Conservation (phyloP, 2,888 invertebrate genomes). For the Dysmachus trigonus region DNA sequence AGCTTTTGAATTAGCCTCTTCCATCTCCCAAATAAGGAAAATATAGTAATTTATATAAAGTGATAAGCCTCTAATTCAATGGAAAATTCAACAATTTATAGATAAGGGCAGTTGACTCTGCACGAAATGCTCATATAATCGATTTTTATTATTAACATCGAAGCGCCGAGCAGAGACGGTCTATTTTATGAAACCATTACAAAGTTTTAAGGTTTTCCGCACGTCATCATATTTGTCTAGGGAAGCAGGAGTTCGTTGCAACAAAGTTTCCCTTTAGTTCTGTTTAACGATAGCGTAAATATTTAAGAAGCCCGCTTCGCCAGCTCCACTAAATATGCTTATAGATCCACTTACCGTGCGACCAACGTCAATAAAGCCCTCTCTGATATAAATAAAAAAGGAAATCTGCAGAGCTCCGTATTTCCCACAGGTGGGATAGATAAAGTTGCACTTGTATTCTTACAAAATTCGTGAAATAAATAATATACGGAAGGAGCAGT, state of each 20-base stretch:
- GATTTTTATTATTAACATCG: background rate
- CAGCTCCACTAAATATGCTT: background rate
- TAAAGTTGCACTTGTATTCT: background rate
- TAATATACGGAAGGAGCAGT: background rate
- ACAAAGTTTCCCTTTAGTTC: background rate
- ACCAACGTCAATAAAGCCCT: background rate
- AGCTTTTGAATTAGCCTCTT: background rate
- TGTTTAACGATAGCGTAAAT: background rate
- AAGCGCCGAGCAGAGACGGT: background rate
- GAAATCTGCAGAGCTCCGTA: background rate
- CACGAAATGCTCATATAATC: background rate
- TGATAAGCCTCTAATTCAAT: background rate
- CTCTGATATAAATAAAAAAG: background rate
- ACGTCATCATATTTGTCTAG: background rate
- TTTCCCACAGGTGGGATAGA: background rate
- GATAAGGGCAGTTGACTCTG: background rate
- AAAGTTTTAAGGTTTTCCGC: background rate
- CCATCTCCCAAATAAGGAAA: background rate
- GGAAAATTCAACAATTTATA: background rate
- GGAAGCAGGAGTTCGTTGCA: background rate
- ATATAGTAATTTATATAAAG: background rate
- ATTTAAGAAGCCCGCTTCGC: background rate
- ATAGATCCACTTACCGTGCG: background rate
- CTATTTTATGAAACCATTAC: background rate
- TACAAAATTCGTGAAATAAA: background rate